Evolutionary conservation across 2,888 invertebrate genomes (phyloP), one percentile per base, ranked within the genome.

Genomic region (Ptychoptera albimana): DNA sequence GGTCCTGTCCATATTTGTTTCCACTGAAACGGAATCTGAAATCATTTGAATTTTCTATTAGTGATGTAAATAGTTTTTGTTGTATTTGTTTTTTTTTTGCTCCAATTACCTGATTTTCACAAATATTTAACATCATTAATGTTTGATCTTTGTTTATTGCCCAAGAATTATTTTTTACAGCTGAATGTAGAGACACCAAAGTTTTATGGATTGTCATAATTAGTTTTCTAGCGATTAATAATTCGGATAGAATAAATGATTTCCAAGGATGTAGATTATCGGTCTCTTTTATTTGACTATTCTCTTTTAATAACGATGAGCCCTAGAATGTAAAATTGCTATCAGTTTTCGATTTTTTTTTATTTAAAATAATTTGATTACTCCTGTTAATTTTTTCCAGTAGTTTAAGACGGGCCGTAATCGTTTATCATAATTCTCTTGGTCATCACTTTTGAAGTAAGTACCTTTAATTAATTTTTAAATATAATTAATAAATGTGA

Each of bases 301-400:
- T 50, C 0, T 57, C 54, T 49, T 57, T 31, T 1, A 50, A 40
- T 2, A 63, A 49, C 2, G 53, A 54, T 35, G 52, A 53, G 40
- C 59, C 55, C 56, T 61, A 43, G 48, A 56, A 39, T 1, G 11
- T 39, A 38, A 42, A 35, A 11, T 7, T 10, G 2, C 10, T 30
- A 40, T 16, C 9, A 2, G 12, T n/a, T 36, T n/a, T 34, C 29
- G 29, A 13, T 10, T 34, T 34, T 6, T 34, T 34, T 34, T 35
- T 35, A 35, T 35, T 12, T 23, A 5, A 23, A 12, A 30, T n/a
- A 7, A 6, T 2, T 6, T 9, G 45, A 51, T 49, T 53, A 60
- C 60, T 2, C 72, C 73, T 9, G 78, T 73, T 15, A 77, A 54
- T 60, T 86, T 88, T 59, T 87, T 87, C 92, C 93, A 93, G 4